Percentiles rank a stretch among this genome's conserved stretches.
These are phyloP conservation scores for Rhagonycha lutea DNA, from an alignment of 2,888 invertebrate genomes.

Conservation along the genomic window DNA sequence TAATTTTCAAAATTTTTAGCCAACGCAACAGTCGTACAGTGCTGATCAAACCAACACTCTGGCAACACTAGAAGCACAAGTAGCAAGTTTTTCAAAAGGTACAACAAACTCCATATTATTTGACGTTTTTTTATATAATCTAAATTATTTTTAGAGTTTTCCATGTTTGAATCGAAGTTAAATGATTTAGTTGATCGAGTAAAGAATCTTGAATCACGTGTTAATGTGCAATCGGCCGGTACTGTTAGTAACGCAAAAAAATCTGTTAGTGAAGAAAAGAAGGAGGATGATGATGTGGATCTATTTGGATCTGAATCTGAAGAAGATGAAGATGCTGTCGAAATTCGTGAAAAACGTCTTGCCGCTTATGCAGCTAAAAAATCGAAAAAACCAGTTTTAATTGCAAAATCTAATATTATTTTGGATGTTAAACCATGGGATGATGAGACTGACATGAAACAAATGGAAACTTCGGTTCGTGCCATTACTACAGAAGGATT, in stretches of 20 bases:
- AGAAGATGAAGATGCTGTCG: slow-evolving; percentile 74
- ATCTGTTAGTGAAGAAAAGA: slow-evolving; percentile 40
- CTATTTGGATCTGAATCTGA: slow-evolving; percentile 83
- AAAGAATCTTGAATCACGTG: slow-evolving; percentile 40
- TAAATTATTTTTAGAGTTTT: not conserved
- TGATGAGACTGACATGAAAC: slow-evolving; percentile 91
- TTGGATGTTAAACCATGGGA: slow-evolving; percentile 93
- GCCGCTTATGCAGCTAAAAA: slow-evolving; percentile 91
- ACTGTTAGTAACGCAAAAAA: not conserved
- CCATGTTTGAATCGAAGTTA: not conserved
- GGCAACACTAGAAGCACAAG: not conserved
- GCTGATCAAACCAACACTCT: not conserved
- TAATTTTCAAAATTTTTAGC: not conserved
- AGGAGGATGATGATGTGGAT: slow-evolving; percentile 74
- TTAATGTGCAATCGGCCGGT: not conserved
- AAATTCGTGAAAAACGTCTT: slow-evolving; percentile 79
- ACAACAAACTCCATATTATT: not conserved
- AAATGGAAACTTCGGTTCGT: slow-evolving; percentile 80
- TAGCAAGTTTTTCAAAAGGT: not conserved
- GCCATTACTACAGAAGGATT: slow-evolving; percentile 82
- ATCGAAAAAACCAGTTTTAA: slow-evolving; percentile 84
- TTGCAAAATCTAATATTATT: slow-evolving; percentile 94
- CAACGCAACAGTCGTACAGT: not conserved
- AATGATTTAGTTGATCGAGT: slow-evolving; percentile 38
- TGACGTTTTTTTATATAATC: not conserved